Percentiles rank a stretch among this genome's conserved stretches.
Conservation (phyloP, 2,797 vertebrate species). For the Ptychadena robeensis region DNA sequence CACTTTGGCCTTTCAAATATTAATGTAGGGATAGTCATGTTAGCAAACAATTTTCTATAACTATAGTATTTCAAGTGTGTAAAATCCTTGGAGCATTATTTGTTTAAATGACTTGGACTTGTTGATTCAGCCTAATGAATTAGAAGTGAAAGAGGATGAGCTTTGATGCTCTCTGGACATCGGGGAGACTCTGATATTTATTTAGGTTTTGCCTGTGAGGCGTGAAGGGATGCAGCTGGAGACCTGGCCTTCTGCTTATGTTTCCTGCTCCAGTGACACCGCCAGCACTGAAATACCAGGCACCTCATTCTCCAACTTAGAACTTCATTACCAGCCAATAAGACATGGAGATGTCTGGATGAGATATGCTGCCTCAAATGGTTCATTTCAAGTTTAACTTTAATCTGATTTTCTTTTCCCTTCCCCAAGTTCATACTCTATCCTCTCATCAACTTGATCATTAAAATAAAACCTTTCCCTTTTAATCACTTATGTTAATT, state of each 20-base stretch:
- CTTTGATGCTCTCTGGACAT: constrained; percentile 36
- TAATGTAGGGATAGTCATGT: neutral
- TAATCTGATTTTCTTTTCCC: too few relatives aligned
- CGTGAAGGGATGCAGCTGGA: constrained; percentile 55
- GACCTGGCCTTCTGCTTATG: constrained; percentile 16
- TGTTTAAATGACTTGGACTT: constrained; percentile 21
- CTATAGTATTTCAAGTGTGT: neutral
- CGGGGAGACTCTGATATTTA: constrained; percentile 34
- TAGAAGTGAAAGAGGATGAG: constrained; percentile 28
- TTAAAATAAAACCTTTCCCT: too few relatives aligned
- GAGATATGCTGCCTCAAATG: too few relatives aligned
- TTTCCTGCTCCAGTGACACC: constrained; percentile 28
- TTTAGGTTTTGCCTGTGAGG: constrained; percentile 40
- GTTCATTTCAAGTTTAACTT: too few relatives aligned
- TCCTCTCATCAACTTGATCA: too few relatives aligned
- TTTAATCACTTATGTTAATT: too few relatives aligned
- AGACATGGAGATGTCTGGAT: neutral
- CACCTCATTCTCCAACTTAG: constrained; percentile 30
- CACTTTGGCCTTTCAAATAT: neutral
- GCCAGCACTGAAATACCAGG: constrained; percentile 27
- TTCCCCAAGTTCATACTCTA: too few relatives aligned
- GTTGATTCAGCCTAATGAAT: constrained; percentile 34
- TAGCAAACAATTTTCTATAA: constrained; percentile 2
- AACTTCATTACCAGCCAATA: neutral
- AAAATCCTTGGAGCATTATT: constrained; percentile 10